These are phyloP conservation scores for Tenrec ecaudatus DNA, from an alignment of 2,113 vertebrate species.

Conservation along the genomic window DNA sequence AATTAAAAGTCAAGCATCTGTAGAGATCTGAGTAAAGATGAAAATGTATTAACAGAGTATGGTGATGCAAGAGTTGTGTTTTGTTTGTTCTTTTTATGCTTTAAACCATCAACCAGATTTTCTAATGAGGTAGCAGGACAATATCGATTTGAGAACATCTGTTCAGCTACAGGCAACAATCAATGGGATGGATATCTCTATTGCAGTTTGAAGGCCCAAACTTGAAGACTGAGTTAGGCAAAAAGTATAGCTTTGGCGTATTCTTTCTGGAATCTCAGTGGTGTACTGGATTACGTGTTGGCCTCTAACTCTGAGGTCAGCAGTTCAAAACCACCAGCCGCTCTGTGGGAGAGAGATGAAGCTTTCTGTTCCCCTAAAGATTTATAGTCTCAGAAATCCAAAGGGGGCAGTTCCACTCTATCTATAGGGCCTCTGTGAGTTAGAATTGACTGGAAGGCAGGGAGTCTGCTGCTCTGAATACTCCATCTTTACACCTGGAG, in stretches of 20 bases:
- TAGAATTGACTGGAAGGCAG: too few species aligned
- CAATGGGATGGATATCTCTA: slow-evolving; percentile 55
- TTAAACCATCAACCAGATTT: slow-evolving; percentile 12
- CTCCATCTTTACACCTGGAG: too few species aligned
- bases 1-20: slow-evolving; percentile 16
- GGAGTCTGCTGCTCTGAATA: too few species aligned
- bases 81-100: slow-evolving; percentile 17
- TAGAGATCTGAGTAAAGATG: background rate
- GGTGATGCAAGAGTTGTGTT: slow-evolving; percentile 43
- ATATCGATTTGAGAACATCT: slow-evolving; percentile 61
- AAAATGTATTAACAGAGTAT: slow-evolving; percentile 54
- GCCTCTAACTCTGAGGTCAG: too few species aligned
- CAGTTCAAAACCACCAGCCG: too few species aligned
- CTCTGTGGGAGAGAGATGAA: too few species aligned
- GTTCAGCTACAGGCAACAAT: slow-evolving; percentile 41
- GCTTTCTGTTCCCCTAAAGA: too few species aligned
- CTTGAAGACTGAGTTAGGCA: slow-evolving; percentile 56
- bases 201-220: slow-evolving; percentile 34
- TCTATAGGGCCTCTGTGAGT: too few species aligned
- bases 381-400: too few species aligned
- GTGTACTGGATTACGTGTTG: too few species aligned
- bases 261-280: slow-evolving; percentile 46
- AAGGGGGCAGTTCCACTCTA: too few species aligned
- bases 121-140: slow-evolving; percentile 36
- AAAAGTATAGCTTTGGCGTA: slow-evolving; percentile 47